Evolutionary conservation across 2,797 vertebrate species (phyloP), one percentile per base, ranked within the genome.

Genomic region (Steatocranus sp.): DNA sequence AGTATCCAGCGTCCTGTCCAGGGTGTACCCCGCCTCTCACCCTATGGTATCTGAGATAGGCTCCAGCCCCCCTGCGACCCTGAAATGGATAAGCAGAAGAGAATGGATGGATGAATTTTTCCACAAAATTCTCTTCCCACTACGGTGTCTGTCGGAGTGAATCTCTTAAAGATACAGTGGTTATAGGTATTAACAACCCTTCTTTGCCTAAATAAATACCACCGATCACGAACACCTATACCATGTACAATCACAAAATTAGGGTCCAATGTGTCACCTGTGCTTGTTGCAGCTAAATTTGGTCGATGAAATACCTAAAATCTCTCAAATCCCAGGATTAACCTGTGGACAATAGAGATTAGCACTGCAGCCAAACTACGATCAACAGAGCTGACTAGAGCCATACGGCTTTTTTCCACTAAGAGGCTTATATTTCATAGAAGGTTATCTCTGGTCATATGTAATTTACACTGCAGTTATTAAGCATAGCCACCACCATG

Each of bases 401-500:
- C 85, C 83, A 90, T 92, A 84, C 87, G 79, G 86, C 86, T 82
- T 87, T 68, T 50, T 80, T 58, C 50, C 48, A 41, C 46, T 92
- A 91, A 93, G 92, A 90, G 81, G 91, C 90, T 93, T 94, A 92
- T 61, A 76, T 78, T 85, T 90, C 76, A 82, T 84, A 75, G 73
- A 84, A 84, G 80, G 36, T 88, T 90, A 89, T 83, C 76, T 85
- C 74, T 79, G 74, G 41, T 79, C 85, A 81, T 83, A 80, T 84
- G 85, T 54, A 82, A 87, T 86, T 87, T 53, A 76, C 50, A 50
- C 54, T 56, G 51, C 8, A 79, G 68, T 48, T 76, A 7, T 53
- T 51, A 87, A 50, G n/a, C 61, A 27, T 70, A 58, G 20, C 6
- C 25, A 49, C 25, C 68, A 73, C 43, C 11, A 49, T 49, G 68